Percentiles rank a stretch among this genome's conserved stretches.
Conservation (phyloP, 1,140 invertebrate genomes). For the Drosophila sproati region DNA sequence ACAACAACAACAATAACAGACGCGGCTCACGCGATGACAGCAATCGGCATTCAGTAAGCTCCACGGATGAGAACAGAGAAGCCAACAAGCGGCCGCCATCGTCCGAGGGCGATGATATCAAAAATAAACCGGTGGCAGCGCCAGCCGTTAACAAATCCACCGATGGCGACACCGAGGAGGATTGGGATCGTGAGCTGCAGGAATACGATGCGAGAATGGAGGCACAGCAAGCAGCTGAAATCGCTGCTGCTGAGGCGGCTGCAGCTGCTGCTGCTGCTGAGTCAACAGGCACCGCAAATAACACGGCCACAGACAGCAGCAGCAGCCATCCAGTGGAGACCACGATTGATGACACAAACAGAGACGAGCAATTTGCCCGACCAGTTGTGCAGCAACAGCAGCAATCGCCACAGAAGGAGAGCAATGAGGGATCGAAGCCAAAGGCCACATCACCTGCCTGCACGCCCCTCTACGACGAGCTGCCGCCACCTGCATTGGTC, state of each 20-base stretch:
- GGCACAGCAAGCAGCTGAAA: conserved; percentile 47
- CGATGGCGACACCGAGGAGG: conserved; percentile 72
- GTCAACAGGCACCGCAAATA: not conserved
- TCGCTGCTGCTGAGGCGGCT: conserved; percentile 21
- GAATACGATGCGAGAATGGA: conserved; percentile 75
- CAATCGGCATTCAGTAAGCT: conserved; percentile 64
- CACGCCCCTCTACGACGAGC: conserved; percentile 74
- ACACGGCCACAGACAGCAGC: not conserved
- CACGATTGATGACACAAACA: not conserved
- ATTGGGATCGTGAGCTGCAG: conserved; percentile 79
- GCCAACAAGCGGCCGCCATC: conserved; percentile 12
- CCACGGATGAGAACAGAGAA: conserved; percentile 51
- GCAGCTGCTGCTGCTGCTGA: conserved; percentile 1
- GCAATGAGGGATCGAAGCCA: conserved; percentile 31
- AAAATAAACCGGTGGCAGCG: conserved; percentile 26
- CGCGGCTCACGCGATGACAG: conserved; percentile 66
- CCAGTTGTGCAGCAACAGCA: conserved; percentile 16
- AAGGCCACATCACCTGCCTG: conserved; percentile 53
- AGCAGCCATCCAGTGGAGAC: not conserved
- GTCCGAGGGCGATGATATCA: conserved; percentile 24
- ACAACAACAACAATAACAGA: conserved; percentile 48
- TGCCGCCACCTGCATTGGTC: conserved; percentile 54
- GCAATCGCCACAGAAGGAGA: conserved; percentile 2
- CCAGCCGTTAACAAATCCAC: conserved; percentile 14
- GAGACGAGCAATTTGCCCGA: conserved; percentile 11